Conservation (phyloP, 2,888 invertebrate species). For the Poecilobothrus nobilitatus region DNA sequence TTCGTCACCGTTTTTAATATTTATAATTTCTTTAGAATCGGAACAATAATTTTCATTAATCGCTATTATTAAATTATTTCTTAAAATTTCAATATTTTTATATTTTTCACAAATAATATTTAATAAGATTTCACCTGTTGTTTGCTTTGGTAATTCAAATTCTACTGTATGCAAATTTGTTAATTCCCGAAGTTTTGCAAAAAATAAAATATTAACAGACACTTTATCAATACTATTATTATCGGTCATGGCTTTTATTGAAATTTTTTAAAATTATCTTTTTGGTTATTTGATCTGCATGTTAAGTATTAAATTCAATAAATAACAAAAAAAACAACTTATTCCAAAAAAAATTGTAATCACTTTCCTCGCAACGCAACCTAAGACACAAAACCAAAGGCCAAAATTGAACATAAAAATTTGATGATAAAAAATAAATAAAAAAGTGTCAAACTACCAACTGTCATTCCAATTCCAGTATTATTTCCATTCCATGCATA, state of each 20-base stretch:
- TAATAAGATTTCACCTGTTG: conserved; percentile 53
- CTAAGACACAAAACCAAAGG: no score
- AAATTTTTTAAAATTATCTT: no score
- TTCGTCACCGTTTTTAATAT: conserved; percentile 62
- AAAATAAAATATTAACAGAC: conserved; percentile 68
- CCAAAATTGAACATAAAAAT: no score
- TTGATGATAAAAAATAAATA: no score
- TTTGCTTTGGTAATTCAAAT: conserved; percentile 47
- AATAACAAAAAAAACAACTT: no score
- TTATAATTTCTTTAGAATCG: conserved; percentile 47
- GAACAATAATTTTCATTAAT: conserved; percentile 73
- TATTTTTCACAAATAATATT: conserved; percentile 53
- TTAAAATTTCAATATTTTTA: conserved; percentile 54
- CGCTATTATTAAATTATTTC: conserved; percentile 65
- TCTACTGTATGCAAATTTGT: conserved; percentile 54
- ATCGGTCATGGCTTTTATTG: background rate
- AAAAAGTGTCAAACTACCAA: no score
- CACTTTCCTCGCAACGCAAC: no score
- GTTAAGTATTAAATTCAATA: no score
- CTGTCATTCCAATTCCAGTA: no score
- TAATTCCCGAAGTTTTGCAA: conserved; percentile 82
- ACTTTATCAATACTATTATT: conserved; percentile 30
- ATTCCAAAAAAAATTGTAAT: no score
- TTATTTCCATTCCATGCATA: no score
- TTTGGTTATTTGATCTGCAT: no score